Percentiles rank a stretch among this genome's conserved stretches.
Evolutionary conservation across 2,797 vertebrate species (phyloP).

Genomic region (Synaphobranchus kaupii): DNA sequence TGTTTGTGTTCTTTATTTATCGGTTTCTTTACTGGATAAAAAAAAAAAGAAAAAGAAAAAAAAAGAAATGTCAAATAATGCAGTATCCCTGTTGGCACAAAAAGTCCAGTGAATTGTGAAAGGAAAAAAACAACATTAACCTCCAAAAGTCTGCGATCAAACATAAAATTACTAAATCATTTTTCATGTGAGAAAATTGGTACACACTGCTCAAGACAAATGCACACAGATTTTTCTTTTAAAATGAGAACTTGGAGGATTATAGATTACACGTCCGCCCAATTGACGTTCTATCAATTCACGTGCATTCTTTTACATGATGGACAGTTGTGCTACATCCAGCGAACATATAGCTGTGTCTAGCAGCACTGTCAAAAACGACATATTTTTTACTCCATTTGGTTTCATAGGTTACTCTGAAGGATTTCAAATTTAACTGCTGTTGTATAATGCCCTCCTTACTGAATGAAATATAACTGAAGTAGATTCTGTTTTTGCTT

Average conservation of each 20-base stretch:
- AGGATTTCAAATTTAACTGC: neutral
- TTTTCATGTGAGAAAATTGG: neutral
- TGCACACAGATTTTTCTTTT: neutral
- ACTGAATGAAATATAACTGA: neutral
- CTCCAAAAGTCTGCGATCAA: neutral
- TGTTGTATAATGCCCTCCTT: neutral
- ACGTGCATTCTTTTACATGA: neutral
- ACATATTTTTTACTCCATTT: neutral
- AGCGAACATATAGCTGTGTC: neutral
- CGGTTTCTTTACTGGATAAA: neutral
- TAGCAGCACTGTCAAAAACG: neutral
- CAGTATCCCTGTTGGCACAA: slow-evolving; percentile 25
- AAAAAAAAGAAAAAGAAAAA: neutral
- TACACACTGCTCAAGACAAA: neutral
- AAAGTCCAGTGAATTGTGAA: neutral
- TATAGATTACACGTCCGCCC: neutral
- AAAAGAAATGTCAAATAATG: slow-evolving; percentile 20
- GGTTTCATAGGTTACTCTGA: neutral
- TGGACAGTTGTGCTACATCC: neutral
- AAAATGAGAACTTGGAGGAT: neutral
- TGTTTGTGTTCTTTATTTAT: slow-evolving; percentile 7
- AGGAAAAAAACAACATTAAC: neutral
- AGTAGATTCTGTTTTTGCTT: neutral
- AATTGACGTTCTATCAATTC: neutral
- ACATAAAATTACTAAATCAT: neutral